phyloP scores from a whole-genome alignment of 2,797 vertebrate genomes.

The Sebastiscus tertius region DNA sequence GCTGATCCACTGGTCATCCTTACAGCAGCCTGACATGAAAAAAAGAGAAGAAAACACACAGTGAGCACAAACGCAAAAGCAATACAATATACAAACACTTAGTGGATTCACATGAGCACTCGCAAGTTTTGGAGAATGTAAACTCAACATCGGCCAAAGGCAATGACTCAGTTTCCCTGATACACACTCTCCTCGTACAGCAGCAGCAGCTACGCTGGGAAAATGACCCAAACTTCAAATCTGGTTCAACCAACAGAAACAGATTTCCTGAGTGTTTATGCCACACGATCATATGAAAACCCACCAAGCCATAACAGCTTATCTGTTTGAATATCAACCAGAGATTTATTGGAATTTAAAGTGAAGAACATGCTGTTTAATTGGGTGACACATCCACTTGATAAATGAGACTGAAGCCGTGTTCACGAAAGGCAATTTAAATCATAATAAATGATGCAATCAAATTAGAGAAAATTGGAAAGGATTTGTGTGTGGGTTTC shows the following conservation, averaged over 20 bases:
- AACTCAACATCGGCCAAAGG: conserved; percentile 31
- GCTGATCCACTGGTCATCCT: conserved; percentile 70
- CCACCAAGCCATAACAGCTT: background rate
- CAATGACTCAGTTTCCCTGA: conserved; percentile 22
- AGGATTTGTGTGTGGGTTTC: background rate
- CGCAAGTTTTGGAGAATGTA: conserved; percentile 24
- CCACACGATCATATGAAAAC: background rate
- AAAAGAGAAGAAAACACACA: conserved; percentile 38
- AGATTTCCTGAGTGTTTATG: conserved; percentile 27
- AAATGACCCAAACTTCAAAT: conserved; percentile 39
- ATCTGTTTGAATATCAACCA: conserved; percentile 31
- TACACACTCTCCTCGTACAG: background rate
- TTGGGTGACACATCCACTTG: conserved; percentile 1
- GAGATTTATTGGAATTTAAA: conserved; percentile 14
- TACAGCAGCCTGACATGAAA: conserved; percentile 60
- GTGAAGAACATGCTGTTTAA: conserved; percentile 6
- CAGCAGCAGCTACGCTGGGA: conserved; percentile 24
- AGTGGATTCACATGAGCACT: conserved; percentile 1
- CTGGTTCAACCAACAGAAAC: conserved; percentile 26
- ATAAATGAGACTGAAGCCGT: background rate
- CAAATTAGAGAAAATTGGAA: conserved; percentile 31
- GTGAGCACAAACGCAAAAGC: conserved; percentile 25
- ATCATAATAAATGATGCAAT: conserved; percentile 39
- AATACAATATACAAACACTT: conserved; percentile 28
- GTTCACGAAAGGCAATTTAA: conserved; percentile 9